Conservation (phyloP, 37 sponge, comb jelly and placozoan genomes). For the Mnemiopsis leidyi region DNA sequence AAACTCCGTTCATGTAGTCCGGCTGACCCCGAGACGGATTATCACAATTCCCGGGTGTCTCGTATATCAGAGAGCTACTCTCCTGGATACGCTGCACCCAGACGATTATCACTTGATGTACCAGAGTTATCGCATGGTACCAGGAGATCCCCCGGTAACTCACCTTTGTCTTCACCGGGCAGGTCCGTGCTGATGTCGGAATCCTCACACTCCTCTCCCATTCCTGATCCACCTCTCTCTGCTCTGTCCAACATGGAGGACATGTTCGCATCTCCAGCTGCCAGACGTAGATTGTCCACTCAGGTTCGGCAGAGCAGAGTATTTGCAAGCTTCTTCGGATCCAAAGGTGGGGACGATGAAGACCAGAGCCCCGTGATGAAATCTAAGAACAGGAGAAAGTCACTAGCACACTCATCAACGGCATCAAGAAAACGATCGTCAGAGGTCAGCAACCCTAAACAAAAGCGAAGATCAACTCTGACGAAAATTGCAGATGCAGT, state of each 20-base stretch:
- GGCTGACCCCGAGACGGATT: background rate
- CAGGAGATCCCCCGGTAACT: background rate
- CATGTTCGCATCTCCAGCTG: background rate
- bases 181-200: background rate
- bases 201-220: background rate
- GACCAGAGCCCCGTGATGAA: background rate
- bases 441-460: background rate
- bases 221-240: background rate
- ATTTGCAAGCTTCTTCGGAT: background rate
- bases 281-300: background rate
- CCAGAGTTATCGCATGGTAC: background rate
- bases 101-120: background rate
- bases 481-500: conserved; percentile 22
- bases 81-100: background rate
- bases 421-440: background rate
- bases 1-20: background rate
- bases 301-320: background rate
- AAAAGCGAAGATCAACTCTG: background rate
- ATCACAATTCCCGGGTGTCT: background rate
- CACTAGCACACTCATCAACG: background rate
- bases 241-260: background rate
- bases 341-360: background rate
- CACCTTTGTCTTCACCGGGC: background rate
- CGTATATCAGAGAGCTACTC: background rate
- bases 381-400: background rate